A percentile compares a stretch with the other conserved stretches of the same genome.
phyloP scores from a whole-genome alignment of 2,113 vertebrate genomes.

The Odocoileus virginianus region DNA sequence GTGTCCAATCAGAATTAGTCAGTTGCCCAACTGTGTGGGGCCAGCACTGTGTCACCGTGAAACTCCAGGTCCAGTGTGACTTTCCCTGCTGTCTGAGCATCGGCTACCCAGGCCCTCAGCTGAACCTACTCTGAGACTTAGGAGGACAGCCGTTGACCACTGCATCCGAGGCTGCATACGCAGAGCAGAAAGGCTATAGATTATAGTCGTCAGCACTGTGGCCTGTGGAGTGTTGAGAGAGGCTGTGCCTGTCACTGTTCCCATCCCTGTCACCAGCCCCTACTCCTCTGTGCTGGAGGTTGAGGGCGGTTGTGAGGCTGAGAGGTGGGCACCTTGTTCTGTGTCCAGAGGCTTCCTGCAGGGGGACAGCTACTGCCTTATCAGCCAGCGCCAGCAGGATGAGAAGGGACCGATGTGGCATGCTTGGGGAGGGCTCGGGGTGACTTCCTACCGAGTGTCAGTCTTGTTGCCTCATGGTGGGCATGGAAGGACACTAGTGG shows the following conservation, averaged over 20 bases:
- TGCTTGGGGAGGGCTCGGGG: background rate
- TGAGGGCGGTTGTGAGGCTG: background rate
- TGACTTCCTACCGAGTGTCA: background rate
- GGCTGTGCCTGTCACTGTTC: background rate
- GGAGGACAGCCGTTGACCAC: background rate
- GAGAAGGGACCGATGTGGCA: background rate
- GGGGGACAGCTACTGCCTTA: background rate
- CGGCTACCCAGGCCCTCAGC: background rate
- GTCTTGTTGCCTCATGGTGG: background rate
- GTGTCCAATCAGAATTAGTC: background rate
- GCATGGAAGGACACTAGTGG: background rate
- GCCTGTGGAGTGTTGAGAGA: background rate
- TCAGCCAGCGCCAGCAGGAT: background rate
- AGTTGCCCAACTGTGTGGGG: background rate
- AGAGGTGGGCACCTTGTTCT: background rate
- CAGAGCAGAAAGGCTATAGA: background rate
- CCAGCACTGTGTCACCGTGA: background rate
- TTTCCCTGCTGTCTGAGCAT: background rate
- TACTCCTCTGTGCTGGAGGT: background rate
- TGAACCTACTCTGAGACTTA: background rate
- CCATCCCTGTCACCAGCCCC: background rate
- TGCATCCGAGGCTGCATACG: rapidly evolving
- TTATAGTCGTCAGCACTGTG: background rate
- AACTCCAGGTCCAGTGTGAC: background rate
- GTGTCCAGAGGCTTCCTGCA: background rate